Percentiles rank a stretch among this genome's conserved stretches.
phyloP scores from a whole-genome alignment of 2,888 invertebrate genomes.

The Leptinotarsa juncta region DNA sequence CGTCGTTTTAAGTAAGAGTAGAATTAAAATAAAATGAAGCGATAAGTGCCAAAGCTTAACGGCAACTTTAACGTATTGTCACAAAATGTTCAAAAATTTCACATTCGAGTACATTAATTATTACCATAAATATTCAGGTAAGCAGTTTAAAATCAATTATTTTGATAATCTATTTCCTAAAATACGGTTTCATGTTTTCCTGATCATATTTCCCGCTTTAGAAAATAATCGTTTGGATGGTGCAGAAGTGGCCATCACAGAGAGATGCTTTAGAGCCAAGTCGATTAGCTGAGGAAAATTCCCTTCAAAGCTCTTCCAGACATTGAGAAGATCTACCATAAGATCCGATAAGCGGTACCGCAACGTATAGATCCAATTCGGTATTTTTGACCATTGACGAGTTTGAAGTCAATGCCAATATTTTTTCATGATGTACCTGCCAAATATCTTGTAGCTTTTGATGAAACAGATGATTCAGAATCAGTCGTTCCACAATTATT shows the following conservation, averaged over 20 bases:
- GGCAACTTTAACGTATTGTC: neutral
- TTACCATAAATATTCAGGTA: conserved; percentile 4
- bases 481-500: neutral
- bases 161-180: conserved; percentile 4
- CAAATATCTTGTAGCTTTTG: conserved; percentile 20
- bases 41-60: neutral
- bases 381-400: neutral
- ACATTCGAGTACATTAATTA: neutral
- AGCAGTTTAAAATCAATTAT: conserved; percentile 14
- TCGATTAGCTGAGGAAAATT: conserved; percentile 9
- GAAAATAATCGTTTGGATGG: no score
- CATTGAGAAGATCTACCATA: conserved; percentile 7
- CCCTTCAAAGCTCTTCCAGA: conserved; percentile 23
- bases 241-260: no score
- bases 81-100: neutral
- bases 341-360: conserved; percentile 1
- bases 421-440: conserved; percentile 22
- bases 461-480: conserved; percentile 13
- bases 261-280: neutral
- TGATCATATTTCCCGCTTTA: no score
- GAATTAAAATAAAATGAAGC: conserved; percentile 10
- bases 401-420: neutral
- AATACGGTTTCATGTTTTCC: conserved; percentile 10
- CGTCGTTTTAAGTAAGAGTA: neutral
- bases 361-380: neutral